phyloP scores from a whole-genome alignment of 2,888 invertebrate species.

The Aricia artaxerxes region DNA sequence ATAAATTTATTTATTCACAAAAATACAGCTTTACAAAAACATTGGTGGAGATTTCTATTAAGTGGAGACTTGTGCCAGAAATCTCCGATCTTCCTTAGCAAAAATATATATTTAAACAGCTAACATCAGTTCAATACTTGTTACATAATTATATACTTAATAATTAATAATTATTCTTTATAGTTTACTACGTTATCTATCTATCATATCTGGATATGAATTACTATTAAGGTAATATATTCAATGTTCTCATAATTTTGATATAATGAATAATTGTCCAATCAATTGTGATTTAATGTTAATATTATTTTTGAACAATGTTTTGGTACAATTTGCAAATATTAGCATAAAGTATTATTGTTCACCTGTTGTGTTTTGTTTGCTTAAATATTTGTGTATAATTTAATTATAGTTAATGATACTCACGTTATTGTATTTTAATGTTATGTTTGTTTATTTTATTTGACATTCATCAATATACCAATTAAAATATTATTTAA shows the following conservation, averaged over 20 bases:
- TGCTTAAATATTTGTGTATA: conserved; percentile 18
- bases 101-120: too few species aligned
- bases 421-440: conserved; percentile 11
- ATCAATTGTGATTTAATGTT: conserved; percentile 18
- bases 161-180: too few species aligned
- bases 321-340: conserved; percentile 19
- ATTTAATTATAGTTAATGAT: conserved; percentile 18
- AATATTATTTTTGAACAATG: conserved; percentile 20
- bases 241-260: background rate
- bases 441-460: background rate
- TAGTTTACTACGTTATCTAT: too few species aligned
- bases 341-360: conserved; percentile 22
- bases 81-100: too few species aligned
- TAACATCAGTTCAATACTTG: too few species aligned
- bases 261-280: conserved; percentile 14
- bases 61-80: too few species aligned
- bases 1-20: too few species aligned
- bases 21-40: too few species aligned
- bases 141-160: too few species aligned
- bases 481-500: background rate
- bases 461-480: background rate
- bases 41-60: too few species aligned
- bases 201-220: too few species aligned
- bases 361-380: conserved; percentile 19
- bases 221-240: background rate